Evolutionary conservation across 64 coral and sea anemone genomes (phyloP), one percentile per base, ranked within the genome.

Genomic region (Porites australiensis): DNA sequence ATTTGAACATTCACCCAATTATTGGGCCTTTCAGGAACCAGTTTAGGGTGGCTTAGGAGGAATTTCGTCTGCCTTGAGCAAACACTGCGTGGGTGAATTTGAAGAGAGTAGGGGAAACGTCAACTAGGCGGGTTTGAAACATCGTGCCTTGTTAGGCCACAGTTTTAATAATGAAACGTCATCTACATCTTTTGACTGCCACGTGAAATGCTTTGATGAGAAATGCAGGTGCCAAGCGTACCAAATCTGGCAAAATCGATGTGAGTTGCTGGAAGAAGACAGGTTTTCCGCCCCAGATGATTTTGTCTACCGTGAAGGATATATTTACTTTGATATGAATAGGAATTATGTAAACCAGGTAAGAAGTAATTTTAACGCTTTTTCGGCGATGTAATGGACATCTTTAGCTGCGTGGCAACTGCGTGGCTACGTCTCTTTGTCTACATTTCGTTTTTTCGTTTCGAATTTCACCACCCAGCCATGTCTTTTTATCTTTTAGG

Each of bases 261-360:
- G 73, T 49, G 47, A 75, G 47, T 50, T 75, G 3, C 13, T 51
- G 45, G 73, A 75, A 3, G 73, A 75, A 50, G 73, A 75, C 46
- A 75, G 73, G 14, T 51, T 75, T 75, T 0, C 73, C 5, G 1
- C 13, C 0, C 73, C 73, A 15, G 73, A 52, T 75, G 45, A 75
- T 4, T n/a, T 75, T 49, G 44, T 93, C 8, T 6, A 60, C 11
- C 10, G 16, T 2, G 11, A 7, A 44, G 64, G 74, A 0, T 93
- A 93, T 14, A 50, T 20, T 7, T 93, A 87, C 15, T 93, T 63
- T 43, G 82, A 93, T 22, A 83, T 87, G 44, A 86, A 53, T 5
- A 84, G 44, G 22, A 63, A 84, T 13, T 52, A 50, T 67, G 63
- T 22, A 3, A 16, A 21, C 19, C 50, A 80, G 58, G 37, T 45